These are phyloP conservation scores for Myzus persicae DNA, from an alignment of 1,140 invertebrate species.

Conservation along the genomic window DNA sequence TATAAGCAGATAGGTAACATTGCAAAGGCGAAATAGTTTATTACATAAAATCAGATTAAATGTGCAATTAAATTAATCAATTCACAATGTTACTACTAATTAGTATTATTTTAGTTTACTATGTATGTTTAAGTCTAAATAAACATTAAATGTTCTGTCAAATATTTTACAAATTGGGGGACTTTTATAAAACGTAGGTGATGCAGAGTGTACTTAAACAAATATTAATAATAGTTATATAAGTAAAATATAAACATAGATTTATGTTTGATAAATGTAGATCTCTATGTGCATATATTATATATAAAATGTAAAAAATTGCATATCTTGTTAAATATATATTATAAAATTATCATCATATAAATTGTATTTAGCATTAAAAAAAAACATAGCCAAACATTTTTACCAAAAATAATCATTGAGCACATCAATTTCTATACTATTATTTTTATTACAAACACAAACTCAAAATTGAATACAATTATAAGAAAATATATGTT, in stretches of 20 bases:
- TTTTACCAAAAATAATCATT: not conserved
- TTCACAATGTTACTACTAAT: not conserved
- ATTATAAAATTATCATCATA: too few relatives aligned
- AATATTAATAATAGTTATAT: not conserved
- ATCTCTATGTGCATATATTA: not conserved
- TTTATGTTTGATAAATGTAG: not conserved
- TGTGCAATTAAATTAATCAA: too few relatives aligned
- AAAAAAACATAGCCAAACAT: not conserved
- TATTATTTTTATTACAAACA: not conserved
- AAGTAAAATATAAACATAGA: not conserved
- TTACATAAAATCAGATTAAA: too few relatives aligned
- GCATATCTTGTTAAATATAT: too few relatives aligned
- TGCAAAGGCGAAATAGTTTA: too few relatives aligned
- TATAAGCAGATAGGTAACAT: not conserved
- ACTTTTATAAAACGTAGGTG: not conserved
- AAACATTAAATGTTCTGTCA: not conserved
- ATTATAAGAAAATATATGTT: not conserved
- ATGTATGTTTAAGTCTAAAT: not conserved
- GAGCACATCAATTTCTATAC: not conserved
- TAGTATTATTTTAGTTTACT: not conserved
- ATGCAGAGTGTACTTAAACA: not conserved
- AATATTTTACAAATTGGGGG: not conserved
- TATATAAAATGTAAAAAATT: too few relatives aligned
- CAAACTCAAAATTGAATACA: not conserved
- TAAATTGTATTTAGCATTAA: not conserved